Evolutionary conservation across 2,113 vertebrate genomes (phyloP).

Genomic region (Oplegnathus fasciatus): DNA sequence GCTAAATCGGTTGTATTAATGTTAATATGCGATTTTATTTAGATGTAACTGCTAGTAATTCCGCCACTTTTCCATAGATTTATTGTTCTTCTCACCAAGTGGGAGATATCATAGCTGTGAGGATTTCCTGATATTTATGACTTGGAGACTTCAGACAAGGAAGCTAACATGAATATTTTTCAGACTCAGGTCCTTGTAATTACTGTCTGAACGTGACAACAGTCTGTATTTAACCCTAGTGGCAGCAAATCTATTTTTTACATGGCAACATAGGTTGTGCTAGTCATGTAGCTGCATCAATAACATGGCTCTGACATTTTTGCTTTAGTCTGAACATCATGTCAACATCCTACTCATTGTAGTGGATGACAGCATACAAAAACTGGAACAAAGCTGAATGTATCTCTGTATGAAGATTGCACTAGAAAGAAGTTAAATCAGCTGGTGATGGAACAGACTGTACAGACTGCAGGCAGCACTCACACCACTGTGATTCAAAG

Average conservation of each 20-base stretch:
- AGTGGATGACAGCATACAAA: neutral
- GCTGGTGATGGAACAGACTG: conserved; percentile 15
- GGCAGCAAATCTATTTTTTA: neutral
- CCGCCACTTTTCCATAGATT: neutral
- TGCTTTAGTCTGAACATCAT: neutral
- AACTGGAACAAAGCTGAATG: neutral
- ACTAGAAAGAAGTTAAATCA: neutral
- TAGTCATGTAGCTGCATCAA: neutral
- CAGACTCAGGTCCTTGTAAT: neutral
- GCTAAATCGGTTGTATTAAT: neutral
- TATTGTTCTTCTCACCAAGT: neutral
- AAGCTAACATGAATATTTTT: too few species aligned
- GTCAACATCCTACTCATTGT: neutral
- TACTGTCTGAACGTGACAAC: neutral
- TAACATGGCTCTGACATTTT: neutral
- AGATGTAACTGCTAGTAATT: neutral
- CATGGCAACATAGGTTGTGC: neutral
- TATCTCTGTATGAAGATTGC: neutral
- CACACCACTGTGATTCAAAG: conserved; percentile 20
- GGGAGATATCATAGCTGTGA: too few species aligned
- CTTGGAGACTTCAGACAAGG: neutral
- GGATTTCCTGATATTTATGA: neutral
- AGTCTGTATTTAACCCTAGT: neutral
- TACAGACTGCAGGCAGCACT: conserved; percentile 18
- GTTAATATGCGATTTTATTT: too few species aligned